A percentile compares a stretch with the other conserved stretches of the same genome.
These are phyloP conservation scores for Carassius gibelio DNA, from an alignment of 2,113 vertebrate species.

Conservation along the genomic window DNA sequence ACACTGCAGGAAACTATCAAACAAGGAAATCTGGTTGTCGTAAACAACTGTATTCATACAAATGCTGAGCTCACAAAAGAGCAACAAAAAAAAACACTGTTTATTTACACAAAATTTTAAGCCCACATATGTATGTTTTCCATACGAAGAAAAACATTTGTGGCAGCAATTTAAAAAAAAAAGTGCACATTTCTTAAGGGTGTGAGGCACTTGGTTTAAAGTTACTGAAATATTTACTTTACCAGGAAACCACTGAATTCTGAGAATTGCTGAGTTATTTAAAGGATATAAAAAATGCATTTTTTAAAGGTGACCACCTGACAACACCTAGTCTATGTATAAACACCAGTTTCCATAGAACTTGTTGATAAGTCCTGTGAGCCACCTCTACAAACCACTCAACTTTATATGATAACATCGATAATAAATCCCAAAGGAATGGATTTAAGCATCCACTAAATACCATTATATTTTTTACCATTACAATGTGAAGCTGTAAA, in stretches of 20 bases:
- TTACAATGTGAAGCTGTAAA: too few species aligned
- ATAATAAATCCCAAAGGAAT: constrained; percentile 20
- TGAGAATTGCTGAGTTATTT: constrained; percentile 37
- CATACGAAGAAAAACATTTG: neutral
- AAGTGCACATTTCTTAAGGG: constrained; percentile 14
- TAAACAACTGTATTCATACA: neutral
- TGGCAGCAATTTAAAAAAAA: constrained; percentile 17
- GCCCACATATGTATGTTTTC: neutral
- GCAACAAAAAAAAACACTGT: neutral
- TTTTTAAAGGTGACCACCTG: neutral
- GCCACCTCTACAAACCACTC: neutral
- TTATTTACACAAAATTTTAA: neutral
- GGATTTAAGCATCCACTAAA: neutral
- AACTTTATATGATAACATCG: neutral
- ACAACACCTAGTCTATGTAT: neutral
- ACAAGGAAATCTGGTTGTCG: neutral
- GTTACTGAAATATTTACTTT: constrained; percentile 40
- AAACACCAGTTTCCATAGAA: neutral
- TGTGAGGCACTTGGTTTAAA: constrained; percentile 35
- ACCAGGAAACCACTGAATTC: constrained; percentile 29
- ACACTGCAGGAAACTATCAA: constrained; percentile 25
- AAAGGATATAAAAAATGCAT: constrained; percentile 36
- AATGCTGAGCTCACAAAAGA: neutral
- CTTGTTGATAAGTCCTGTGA: neutral
- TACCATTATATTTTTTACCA: too few species aligned